Evolutionary conservation across 2,888 invertebrate genomes (phyloP), one percentile per base, ranked within the genome.

Genomic region (Colletes collaris): DNA sequence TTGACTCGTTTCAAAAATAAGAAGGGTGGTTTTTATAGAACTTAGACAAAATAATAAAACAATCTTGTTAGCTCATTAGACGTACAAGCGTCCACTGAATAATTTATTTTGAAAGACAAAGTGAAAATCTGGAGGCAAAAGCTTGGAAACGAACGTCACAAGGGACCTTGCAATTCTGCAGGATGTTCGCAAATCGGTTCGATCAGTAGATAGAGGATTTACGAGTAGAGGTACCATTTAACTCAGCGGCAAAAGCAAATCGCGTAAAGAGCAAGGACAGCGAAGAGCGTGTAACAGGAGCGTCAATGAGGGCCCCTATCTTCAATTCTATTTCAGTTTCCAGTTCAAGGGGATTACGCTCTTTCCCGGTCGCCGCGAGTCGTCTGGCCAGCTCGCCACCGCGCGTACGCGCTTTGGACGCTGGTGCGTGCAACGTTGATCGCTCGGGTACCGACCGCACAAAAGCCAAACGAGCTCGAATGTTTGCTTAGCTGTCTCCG

Each of bases 401-500:
- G 68, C 27, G 68, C 63, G 65, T 69, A 75, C 40, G 16, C 50
- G 59, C 68, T 44, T 67, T 64, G 52, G 37, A 40, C 52, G 19
- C 52, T 16, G 80, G 78, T 85, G 82, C 68, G 76, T 76, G 76
- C 72, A 73, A 62, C 86, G 70, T 67, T 63, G 81, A 73, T 75
- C 81, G 81, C 74, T 65, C 65, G 77, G 66, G 72, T 63, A 81
- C 66, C 86, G 88, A 65, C 82, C 66, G 79, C 62, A 77, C 75
- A 66, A 73, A 84, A 77, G 78, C 83, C 81, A 84, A 90, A 87
- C 84, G 87, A 87, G 86, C 84, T 83, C 81, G 84, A 86, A 89
- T 90, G 90, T 90, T 90, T 90, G 87, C 87, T 88, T 88, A 90
- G 90, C 86, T 86, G 89, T 88, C 89, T 89, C 84, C 76, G 79